These are phyloP conservation scores for Pogonognathellus flavescens DNA, from an alignment of 1,140 invertebrate genomes.

Conservation along the genomic window DNA sequence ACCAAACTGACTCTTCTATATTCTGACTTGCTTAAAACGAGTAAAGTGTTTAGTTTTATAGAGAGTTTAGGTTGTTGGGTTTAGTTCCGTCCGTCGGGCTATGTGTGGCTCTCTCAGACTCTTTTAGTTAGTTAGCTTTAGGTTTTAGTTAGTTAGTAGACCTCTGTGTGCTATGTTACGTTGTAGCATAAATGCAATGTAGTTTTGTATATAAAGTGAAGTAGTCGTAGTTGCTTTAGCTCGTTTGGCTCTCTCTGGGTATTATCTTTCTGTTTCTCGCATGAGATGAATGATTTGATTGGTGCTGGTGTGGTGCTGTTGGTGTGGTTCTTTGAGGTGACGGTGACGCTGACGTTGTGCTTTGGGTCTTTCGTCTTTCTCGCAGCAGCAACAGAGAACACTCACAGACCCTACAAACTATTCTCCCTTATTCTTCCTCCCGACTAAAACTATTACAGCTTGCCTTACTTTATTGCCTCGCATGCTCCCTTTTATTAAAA, in stretches of 20 bases:
- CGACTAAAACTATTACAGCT: not conserved
- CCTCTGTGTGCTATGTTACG: not conserved
- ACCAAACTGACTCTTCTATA: too few relatives aligned
- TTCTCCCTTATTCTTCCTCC: not conserved
- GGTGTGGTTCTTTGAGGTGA: conserved; percentile 25
- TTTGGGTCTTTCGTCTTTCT: not conserved
- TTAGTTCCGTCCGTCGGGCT: too few relatives aligned
- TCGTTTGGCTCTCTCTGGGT: conserved; percentile 16
- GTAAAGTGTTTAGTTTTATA: too few relatives aligned
- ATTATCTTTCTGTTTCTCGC: conserved; percentile 24
- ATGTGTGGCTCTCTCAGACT: too few relatives aligned
- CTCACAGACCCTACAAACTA: not conserved
- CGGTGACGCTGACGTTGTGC: conserved; percentile 16
- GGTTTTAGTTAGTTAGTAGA: too few relatives aligned
- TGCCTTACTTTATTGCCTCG: not conserved
- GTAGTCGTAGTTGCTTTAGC: not conserved
- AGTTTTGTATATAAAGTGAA: not conserved
- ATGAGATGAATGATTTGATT: conserved; percentile 56
- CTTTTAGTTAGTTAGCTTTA: too few relatives aligned
- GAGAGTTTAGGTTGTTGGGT: too few relatives aligned
- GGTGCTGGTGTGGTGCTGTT: conserved; percentile 38
- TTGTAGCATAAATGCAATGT: not conserved
- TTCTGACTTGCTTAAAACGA: too few relatives aligned
- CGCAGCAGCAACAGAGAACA: not conserved
- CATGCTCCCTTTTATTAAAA: not conserved